Evolutionary conservation across 1,140 invertebrate genomes (phyloP), one percentile per base, ranked within the genome.

Genomic region (Drosophila grimshawi): DNA sequence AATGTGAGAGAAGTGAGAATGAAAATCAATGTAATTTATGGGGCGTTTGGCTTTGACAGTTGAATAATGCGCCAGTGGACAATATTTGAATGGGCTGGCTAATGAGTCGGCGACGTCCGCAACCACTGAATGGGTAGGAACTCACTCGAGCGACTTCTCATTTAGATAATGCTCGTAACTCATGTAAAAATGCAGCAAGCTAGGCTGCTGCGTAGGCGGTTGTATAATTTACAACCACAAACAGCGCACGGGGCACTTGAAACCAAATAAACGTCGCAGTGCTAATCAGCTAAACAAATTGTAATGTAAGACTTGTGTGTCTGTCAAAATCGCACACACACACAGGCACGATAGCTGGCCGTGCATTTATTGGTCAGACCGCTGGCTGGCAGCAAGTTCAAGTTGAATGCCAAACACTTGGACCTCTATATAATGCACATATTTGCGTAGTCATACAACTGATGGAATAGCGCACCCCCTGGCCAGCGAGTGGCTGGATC

Each of bases 161-260:
- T 59, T 66, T 65, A 82, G 56, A 69, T 59, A 75, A 75, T 67
- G 71, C 70, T 45, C 62, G 64, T 79, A 76, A 78, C 68, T 81
- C 74, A 69, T 66, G 45, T 45, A 46, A 59, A 66, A 70, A 65
- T 86, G 75, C 79, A 81, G 60, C 57, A 57, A 66, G 56, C 49
- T 11, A 27, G 35, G 49, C 11, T 11, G 62, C 56, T 3, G 45
- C 69, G 85, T 75, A 56, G 85, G 77, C 85, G 80, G 45, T 61
- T 53, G 62, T 78, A 80, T 89, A 80, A 89, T 83, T 89, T 89
- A 89, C 85, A 80, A 76, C 85, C 80, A 71, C 85, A 83, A 88
- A 75, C 85, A 56, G 51, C 53, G 41, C 63, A 70, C 52, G 45
- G 70, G 76, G 56, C 68, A 79, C 74, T 80, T 74, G 74, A 77